Evolutionary conservation across 2,888 invertebrate species (phyloP).

Genomic region (Drosophila formosana): DNA sequence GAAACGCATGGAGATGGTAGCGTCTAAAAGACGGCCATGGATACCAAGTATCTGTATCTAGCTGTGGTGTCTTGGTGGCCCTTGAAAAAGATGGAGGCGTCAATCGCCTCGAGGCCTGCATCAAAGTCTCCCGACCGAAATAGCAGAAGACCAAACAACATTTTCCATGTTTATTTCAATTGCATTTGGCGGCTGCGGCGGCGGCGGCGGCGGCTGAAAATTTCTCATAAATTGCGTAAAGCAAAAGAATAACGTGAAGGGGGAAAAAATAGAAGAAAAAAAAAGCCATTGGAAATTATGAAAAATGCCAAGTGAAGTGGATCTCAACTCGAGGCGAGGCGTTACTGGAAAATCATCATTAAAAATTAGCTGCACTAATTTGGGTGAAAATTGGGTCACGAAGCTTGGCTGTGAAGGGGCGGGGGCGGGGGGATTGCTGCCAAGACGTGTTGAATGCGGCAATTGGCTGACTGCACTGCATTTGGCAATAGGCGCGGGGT

Average conservation of each 20-base stretch:
- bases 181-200: conserved; percentile 63
- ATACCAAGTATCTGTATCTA: conserved; percentile 6
- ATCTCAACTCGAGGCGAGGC: conserved; percentile 33
- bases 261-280: conserved; percentile 22
- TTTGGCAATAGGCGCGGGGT: conserved; percentile 21
- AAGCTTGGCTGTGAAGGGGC: background rate
- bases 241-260: conserved; percentile 9
- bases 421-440: background rate
- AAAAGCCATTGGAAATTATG: conserved; percentile 65
- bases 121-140: conserved; percentile 18
- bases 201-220: background rate
- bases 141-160: conserved; percentile 35
- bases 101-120: conserved; percentile 32
- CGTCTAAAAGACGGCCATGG: background rate
- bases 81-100: conserved; percentile 61
- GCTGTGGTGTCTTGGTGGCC: conserved; percentile 29
- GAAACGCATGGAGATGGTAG: conserved; percentile 61
- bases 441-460: conserved; percentile 32
- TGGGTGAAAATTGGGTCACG: conserved; percentile 73
- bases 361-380: conserved; percentile 81
- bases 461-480: conserved; percentile 48
- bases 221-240: conserved; percentile 70
- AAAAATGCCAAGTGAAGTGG: conserved; percentile 75
- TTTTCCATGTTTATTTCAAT: conserved; percentile 76
- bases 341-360: conserved; percentile 67